Base-by-base conservation (phyloP, 2,888 invertebrate genomes). In the Hypolimnas misippus region DNA sequence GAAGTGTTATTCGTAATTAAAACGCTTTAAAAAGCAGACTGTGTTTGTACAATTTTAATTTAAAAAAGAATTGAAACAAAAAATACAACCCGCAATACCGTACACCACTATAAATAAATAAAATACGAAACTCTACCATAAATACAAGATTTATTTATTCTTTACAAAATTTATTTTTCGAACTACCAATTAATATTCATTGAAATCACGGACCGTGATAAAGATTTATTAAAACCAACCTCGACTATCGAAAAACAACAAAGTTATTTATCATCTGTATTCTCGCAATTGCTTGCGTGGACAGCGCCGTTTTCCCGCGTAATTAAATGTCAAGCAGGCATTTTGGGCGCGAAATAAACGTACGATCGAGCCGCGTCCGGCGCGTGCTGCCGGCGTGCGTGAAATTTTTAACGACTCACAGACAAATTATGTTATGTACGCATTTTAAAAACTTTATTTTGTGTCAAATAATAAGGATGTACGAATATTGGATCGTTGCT, bases 251-350 rank as follows among this genome's bases (percentile, higher is more conserved):
- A 16, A 19, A 66, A 62, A 57, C 33, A 57, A 57, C 52, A 57
- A 57, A 54, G 50, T 57, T 56, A 63, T 63, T 63, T 66, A 57
- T 61, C 61, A 63, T 66, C 51, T 55, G 57, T 66, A 50, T 54
- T 42, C 70, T 62, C 29, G 49, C 21, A n/a, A 49, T 49, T 29
- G 49, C 49, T 29, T 67, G 61, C 64, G 61, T 35, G 42, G 44
- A 63, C 62, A 63, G 59, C 64, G 69, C 74, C 72, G 75, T 77
- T 82, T 79, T 76, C 69, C 75, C 75, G 73, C 80, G 82, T 86
- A 86, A 88, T 88, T 88, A 86, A 85, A 87, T 78, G 86, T 85
- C 87, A 79, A 72, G 59, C 83, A 72, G 74, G 80, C 82, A 82
- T 86, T 84, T 82, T 83, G 75, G 71, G 71, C 67, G 67, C 58